These are phyloP conservation scores for Marasmarcha lunaedactyla DNA, from an alignment of 2,888 invertebrate genomes.

Conservation along the genomic window DNA sequence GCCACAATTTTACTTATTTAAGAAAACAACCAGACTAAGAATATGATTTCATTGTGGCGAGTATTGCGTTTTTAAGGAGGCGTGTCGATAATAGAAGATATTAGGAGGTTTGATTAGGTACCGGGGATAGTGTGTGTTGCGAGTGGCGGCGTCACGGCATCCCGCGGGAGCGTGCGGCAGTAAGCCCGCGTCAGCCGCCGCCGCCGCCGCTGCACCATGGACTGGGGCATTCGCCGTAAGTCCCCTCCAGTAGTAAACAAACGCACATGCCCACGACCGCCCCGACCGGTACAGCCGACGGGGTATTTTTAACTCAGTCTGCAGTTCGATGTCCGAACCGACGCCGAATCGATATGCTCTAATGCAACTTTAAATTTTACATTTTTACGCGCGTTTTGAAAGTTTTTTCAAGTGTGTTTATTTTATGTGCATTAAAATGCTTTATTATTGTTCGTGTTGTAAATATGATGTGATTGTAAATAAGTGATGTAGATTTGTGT, in stretches of 20 bases:
- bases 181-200: slow-evolving; percentile 47
- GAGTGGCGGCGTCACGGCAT: no score
- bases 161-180: slow-evolving; percentile 36
- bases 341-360: slow-evolving; percentile 63
- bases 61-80: no score
- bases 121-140: no score
- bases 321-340: slow-evolving; percentile 65
- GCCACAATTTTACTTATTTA: no score
- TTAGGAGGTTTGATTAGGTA: no score
- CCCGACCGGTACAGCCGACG: slow-evolving; percentile 53
- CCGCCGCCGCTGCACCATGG: slow-evolving; percentile 34
- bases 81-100: no score
- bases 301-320: slow-evolving; percentile 67
- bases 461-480: no score
- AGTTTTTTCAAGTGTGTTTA: slow-evolving; percentile 8
- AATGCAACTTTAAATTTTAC: slow-evolving; percentile 52
- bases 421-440: slow-evolving; percentile 9
- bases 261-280: slow-evolving; percentile 62
- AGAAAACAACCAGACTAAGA: no score
- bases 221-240: slow-evolving; percentile 70
- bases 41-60: no score
- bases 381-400: slow-evolving; percentile 5
- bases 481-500: no score
- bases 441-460: no score
- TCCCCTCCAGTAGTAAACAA: slow-evolving; percentile 57